Percentiles rank a stretch among this genome's conserved stretches.
phyloP scores from a whole-genome alignment of 2,797 vertebrate species.

The Pempheris klunzingeri region DNA sequence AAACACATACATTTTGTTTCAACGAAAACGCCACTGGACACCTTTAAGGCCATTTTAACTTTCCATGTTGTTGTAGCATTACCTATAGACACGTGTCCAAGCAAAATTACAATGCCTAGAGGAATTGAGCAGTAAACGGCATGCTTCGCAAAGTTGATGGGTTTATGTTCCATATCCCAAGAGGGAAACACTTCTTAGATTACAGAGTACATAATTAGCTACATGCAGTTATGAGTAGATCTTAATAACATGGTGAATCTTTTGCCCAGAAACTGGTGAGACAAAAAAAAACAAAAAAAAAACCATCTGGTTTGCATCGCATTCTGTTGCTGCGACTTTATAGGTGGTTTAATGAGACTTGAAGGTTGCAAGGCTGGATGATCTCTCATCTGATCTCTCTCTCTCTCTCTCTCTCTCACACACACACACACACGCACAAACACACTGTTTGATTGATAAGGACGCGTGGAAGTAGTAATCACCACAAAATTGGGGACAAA shows the following conservation, averaged over 20 bases:
- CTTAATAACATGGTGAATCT: neutral
- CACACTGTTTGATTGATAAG: neutral
- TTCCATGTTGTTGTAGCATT: neutral
- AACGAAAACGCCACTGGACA: no score
- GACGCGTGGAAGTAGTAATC: neutral
- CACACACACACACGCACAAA: neutral
- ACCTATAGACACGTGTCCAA: neutral
- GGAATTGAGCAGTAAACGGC: neutral
- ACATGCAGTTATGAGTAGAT: neutral
- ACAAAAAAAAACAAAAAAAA: no score
- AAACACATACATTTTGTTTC: neutral
- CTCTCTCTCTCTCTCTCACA: no score
- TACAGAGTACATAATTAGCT: neutral
- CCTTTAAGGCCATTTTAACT: neutral
- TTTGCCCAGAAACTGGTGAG: neutral
- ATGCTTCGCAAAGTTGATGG: neutral
- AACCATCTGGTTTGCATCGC: neutral
- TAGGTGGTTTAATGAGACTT: neutral
- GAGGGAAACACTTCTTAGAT: neutral
- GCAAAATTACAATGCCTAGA: neutral
- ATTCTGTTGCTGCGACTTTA: neutral
- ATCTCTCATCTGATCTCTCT: no score
- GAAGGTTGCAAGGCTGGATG: neutral
- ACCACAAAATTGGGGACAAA: neutral
- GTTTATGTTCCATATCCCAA: neutral